Percentiles rank a stretch among this genome's conserved stretches.
Evolutionary conservation across 2,888 invertebrate species (phyloP).

Genomic region (Zhuqinia jingwanae): DNA sequence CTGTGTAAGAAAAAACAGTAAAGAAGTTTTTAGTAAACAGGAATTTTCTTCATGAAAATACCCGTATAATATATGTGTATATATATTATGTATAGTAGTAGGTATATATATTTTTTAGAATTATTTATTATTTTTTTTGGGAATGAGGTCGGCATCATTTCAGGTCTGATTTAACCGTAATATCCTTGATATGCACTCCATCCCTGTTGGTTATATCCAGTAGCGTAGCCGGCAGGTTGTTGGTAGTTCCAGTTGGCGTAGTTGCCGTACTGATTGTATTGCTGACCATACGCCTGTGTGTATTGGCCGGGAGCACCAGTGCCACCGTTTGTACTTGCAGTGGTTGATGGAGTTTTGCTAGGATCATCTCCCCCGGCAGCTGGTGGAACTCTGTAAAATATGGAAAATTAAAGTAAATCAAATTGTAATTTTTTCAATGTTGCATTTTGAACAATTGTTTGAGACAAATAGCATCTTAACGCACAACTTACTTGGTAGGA

Average conservation of each 20-base stretch:
- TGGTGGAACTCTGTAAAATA: slow-evolving; percentile 21
- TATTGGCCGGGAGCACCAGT: slow-evolving; percentile 60
- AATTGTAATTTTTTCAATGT: neutral
- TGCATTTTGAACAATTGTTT: neutral
- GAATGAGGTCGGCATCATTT: neutral
- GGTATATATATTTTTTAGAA: no score
- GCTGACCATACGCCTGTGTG: slow-evolving; percentile 74
- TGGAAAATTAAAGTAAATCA: neutral
- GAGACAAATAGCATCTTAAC: neutral
- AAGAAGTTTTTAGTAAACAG: no score
- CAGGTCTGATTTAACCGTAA: slow-evolving; percentile 71
- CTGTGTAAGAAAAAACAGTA: neutral
- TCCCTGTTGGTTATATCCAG: slow-evolving; percentile 76
- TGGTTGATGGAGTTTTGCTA: slow-evolving; percentile 57
- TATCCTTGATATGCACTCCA: slow-evolving; percentile 79
- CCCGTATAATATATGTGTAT: no score
- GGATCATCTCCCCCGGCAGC: slow-evolving; percentile 58
- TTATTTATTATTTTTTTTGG: no score
- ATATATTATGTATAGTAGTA: no score
- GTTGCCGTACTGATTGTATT: slow-evolving; percentile 78
- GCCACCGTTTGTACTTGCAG: slow-evolving; percentile 62
- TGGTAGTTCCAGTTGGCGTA: slow-evolving; percentile 79
- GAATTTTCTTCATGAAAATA: no score
- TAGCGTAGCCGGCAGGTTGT: slow-evolving; percentile 75
- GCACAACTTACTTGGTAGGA: slow-evolving; percentile 56